Percentiles rank a stretch among this genome's conserved stretches.
Evolutionary conservation across 2,888 invertebrate species (phyloP).

Genomic region (Xiphydria camelus): DNA sequence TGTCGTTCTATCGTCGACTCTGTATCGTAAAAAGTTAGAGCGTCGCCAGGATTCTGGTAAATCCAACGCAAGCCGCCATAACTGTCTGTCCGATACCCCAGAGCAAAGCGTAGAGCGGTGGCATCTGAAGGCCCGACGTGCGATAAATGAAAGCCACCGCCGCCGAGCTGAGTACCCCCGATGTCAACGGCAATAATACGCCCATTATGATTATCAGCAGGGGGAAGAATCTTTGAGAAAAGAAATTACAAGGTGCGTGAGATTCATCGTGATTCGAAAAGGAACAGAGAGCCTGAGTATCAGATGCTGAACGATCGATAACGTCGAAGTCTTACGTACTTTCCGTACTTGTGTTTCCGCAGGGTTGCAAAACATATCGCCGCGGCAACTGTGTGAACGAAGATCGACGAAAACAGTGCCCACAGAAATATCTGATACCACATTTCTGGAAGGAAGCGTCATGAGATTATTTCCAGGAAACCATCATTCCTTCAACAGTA

Average conservation of each 20-base stretch:
- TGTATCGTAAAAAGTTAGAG: slow-evolving; percentile 63
- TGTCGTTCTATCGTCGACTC: neutral
- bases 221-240: slow-evolving; percentile 77
- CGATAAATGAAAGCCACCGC: slow-evolving; percentile 92
- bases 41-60: slow-evolving; percentile 90
- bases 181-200: slow-evolving; percentile 83
- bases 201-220: slow-evolving; percentile 87
- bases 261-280: too few species aligned
- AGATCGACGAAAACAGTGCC: slow-evolving; percentile 91
- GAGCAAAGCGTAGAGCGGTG: slow-evolving; percentile 86
- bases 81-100: slow-evolving; percentile 96
- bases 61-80: slow-evolving; percentile 86
- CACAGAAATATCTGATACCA: slow-evolving; percentile 97
- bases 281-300: too few species aligned
- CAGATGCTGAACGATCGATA: neutral
- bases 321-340: slow-evolving; percentile 52
- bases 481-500: too few species aligned
- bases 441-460: slow-evolving; percentile 93
- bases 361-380: slow-evolving; percentile 88
- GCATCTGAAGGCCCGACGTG: slow-evolving; percentile 87
- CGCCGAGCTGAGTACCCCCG: slow-evolving; percentile 87
- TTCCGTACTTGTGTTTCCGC: slow-evolving; percentile 90
- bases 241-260: too few species aligned
- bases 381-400: slow-evolving; percentile 90
- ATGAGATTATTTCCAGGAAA: too few species aligned